Base-by-base conservation (phyloP, 2,888 invertebrate genomes). In the Amorpha juglandis region DNA sequence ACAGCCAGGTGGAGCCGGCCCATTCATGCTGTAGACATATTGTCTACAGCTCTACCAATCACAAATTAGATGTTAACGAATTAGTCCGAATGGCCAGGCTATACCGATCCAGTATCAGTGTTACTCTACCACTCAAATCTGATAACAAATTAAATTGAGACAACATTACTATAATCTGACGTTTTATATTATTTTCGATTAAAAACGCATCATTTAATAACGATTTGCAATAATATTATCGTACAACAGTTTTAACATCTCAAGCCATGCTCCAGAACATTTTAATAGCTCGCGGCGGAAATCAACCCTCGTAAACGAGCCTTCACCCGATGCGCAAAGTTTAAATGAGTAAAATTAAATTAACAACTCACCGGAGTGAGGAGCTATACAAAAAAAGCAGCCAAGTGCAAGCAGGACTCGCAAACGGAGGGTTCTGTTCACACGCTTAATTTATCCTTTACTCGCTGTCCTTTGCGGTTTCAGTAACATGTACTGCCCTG, bases 331-430 rank as follows among this genome's bases (percentile, higher is more conserved):
- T 58, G 58, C 55, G 38, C 42, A 58, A 58, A 58, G 58, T 58
- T 58, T 58, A 58, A 58, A 58, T 42, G 58, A 58, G 38, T 58
- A 19, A 42, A 58, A 58, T 58, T 58, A 38, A 58, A 58, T 47
- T 64, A 64, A 66, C 58, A 62, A 48, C 48, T 42, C 51, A 21
- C 50, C 11, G 50, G 50, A 50, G 50, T 19, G 50, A 19, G 19
- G 50, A 48, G 19, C 33, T 33, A 33, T 33, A 33, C 8, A 33
- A 35, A 53, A 53, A 53, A 35, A 27, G 33, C 4, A 27, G 27
- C 27, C 27, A 27, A 27, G 27, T 27, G 27, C 27, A 4, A 27
- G 27, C 27, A 27, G 27, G 27, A n/a, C 53, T 33, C 33, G 8
- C 14, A 53, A 1, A 3, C 1, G 2, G 27, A 27, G 27, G 27